Evolutionary conservation across 2,888 invertebrate species (phyloP).

Genomic region (Chydorus sphaericus): DNA sequence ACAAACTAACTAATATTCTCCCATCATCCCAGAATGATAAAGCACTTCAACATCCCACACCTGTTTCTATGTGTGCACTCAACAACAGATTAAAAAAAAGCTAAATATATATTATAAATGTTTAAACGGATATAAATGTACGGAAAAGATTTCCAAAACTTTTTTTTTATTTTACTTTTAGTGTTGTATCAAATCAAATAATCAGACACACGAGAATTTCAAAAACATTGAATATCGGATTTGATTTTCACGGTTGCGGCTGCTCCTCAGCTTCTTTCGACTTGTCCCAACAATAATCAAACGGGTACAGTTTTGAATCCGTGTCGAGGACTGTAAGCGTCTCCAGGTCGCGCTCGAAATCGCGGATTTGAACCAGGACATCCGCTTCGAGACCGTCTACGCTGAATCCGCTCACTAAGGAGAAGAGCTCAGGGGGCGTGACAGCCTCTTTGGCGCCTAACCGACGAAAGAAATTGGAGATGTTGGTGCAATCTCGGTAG

Average conservation of each 20-base stretch:
- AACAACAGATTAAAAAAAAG: too few species aligned
- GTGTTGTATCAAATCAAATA: too few species aligned
- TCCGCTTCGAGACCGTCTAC: conserved; percentile 7
- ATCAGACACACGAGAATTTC: too few species aligned
- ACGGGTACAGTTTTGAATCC: conserved; percentile 44
- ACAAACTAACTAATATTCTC: too few species aligned
- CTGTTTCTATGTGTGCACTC: too few species aligned
- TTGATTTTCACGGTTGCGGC: background rate
- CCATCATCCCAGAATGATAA: too few species aligned
- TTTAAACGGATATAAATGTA: too few species aligned
- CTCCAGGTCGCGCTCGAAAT: conserved; percentile 41
- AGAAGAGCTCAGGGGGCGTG: conserved; percentile 55
- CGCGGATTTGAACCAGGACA: conserved; percentile 39
- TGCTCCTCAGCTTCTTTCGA: conserved; percentile 7
- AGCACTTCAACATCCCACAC: too few species aligned
- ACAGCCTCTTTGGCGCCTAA: conserved; percentile 47
- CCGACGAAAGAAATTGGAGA: conserved; percentile 48
- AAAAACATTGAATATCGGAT: background rate
- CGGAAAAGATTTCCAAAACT: too few species aligned
- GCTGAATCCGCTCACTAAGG: conserved; percentile 52
- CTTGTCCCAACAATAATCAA: conserved; percentile 52
- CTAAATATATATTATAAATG: too few species aligned
- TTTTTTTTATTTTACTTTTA: too few species aligned
- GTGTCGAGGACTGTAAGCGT: conserved; percentile 39
- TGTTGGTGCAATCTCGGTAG: conserved; percentile 38